Evolutionary conservation across 1,140 invertebrate species (phyloP).

Genomic region (Penaeus chinensis): DNA sequence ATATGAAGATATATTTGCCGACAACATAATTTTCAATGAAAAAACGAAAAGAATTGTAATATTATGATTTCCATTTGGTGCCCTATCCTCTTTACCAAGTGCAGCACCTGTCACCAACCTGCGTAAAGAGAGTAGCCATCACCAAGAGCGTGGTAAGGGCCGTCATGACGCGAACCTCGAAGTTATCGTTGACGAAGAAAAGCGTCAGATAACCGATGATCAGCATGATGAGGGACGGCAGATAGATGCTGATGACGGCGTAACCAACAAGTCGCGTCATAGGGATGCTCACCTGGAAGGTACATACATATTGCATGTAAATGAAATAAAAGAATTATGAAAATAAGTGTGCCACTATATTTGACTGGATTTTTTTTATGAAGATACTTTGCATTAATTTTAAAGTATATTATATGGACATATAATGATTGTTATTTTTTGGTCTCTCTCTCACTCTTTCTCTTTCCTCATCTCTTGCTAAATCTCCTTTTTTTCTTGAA

Average conservation of each 20-base stretch:
- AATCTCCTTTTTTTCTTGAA: too few relatives aligned
- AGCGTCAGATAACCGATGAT: slow-evolving; percentile 31
- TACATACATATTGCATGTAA: background rate
- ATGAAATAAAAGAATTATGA: background rate
- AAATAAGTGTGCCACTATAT: too few relatives aligned
- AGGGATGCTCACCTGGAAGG: slow-evolving; percentile 16
- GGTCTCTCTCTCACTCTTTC: too few relatives aligned
- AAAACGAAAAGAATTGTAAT: too few relatives aligned
- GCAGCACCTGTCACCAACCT: background rate
- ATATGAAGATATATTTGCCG: too few relatives aligned
- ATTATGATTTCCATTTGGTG: background rate
- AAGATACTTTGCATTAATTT: too few relatives aligned
- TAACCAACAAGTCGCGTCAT: slow-evolving; percentile 16
- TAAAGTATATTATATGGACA: too few relatives aligned
- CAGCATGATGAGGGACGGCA: slow-evolving; percentile 37
- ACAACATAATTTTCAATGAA: too few relatives aligned
- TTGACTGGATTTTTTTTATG: too few relatives aligned
- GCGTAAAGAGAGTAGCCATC: slow-evolving; percentile 42
- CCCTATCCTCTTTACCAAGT: background rate
- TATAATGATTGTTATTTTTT: too few relatives aligned
- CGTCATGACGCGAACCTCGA: slow-evolving; percentile 44
- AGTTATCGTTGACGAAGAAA: slow-evolving; percentile 35
- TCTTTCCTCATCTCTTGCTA: too few relatives aligned
- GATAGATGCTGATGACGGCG: slow-evolving; percentile 40
- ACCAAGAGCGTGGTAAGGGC: slow-evolving; percentile 38